Evolutionary conservation across 2,888 invertebrate species (phyloP).

Genomic region (Fragum sueziense): DNA sequence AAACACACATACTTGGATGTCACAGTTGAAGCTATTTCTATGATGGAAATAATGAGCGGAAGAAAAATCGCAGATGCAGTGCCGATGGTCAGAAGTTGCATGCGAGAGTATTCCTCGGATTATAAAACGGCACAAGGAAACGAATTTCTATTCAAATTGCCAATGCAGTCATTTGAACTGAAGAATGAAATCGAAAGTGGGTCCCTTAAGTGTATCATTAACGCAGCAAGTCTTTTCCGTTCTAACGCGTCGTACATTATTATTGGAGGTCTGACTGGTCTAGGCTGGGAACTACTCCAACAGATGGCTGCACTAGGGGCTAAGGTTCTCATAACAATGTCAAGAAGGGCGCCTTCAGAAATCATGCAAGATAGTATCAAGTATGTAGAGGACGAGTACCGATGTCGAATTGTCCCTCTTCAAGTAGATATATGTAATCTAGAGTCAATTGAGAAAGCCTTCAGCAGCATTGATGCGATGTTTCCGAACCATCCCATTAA

Average conservation of each 20-base stretch:
- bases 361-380: constrained; percentile 45
- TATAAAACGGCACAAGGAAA: neutral
- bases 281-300: constrained; percentile 65
- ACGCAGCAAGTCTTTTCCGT: constrained; percentile 6
- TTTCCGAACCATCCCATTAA: constrained; percentile 34
- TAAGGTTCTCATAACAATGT: constrained; percentile 56
- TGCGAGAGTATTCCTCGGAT: neutral
- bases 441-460: constrained; percentile 39
- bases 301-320: constrained; percentile 63
- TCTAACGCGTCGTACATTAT: constrained; percentile 58
- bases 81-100: neutral
- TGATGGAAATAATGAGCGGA: neutral
- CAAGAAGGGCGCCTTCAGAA: constrained; percentile 39
- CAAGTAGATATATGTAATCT: constrained; percentile 60
- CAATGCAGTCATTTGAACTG: neutral
- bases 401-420: constrained; percentile 48
- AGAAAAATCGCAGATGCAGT: neutral
- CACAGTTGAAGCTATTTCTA: neutral
- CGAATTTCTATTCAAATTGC: neutral
- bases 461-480: constrained; percentile 32
- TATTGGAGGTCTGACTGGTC: constrained; percentile 68
- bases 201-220: constrained; percentile 52
- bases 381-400: constrained; percentile 21
- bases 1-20: neutral
- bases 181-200: neutral